These are phyloP conservation scores for Lottia gigantea DNA, from an alignment of 2,888 invertebrate genomes.

Conservation along the genomic window DNA sequence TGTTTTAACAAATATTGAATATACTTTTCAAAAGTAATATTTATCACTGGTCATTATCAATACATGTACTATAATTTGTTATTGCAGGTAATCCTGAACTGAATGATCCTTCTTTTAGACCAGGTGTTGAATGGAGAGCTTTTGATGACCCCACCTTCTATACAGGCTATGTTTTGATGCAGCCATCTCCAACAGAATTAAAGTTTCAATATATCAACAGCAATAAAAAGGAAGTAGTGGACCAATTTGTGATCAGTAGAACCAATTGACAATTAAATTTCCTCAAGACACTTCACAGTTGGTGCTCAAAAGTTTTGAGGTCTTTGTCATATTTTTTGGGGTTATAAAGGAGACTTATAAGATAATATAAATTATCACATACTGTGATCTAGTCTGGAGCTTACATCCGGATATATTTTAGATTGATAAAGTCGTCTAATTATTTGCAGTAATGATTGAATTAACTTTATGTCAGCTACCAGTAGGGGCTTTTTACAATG, in stretches of 20 bases:
- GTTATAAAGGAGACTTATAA: too few relatives aligned
- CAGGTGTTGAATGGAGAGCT: slow-evolving; percentile 27
- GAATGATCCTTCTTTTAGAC: slow-evolving; percentile 29
- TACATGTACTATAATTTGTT: not conserved
- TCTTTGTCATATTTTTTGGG: too few relatives aligned
- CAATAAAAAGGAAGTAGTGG: slow-evolving; percentile 23
- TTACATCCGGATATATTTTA: too few relatives aligned
- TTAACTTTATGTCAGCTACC: too few relatives aligned
- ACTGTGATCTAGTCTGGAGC: too few relatives aligned
- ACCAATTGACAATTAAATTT: not conserved
- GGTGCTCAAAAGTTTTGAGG: too few relatives aligned
- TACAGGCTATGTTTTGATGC: slow-evolving; percentile 30
- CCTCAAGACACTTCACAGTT: too few relatives aligned
- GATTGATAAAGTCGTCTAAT: too few relatives aligned
- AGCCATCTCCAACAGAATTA: slow-evolving; percentile 20
- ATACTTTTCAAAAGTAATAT: not conserved
- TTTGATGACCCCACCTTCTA: slow-evolving; percentile 20
- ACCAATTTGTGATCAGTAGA: slow-evolving; percentile 26
- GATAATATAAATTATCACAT: too few relatives aligned
- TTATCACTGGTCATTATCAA: not conserved
- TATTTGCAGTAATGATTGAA: too few relatives aligned
- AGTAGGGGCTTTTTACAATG: too few relatives aligned
- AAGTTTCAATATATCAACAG: slow-evolving; percentile 29
- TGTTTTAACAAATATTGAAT: not conserved
- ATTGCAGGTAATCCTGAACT: slow-evolving; percentile 30